A percentile compares a stretch with the other conserved stretches of the same genome.
Evolutionary conservation across 2,888 invertebrate genomes (phyloP).

Genomic region (Hydrotaea diabolus): DNA sequence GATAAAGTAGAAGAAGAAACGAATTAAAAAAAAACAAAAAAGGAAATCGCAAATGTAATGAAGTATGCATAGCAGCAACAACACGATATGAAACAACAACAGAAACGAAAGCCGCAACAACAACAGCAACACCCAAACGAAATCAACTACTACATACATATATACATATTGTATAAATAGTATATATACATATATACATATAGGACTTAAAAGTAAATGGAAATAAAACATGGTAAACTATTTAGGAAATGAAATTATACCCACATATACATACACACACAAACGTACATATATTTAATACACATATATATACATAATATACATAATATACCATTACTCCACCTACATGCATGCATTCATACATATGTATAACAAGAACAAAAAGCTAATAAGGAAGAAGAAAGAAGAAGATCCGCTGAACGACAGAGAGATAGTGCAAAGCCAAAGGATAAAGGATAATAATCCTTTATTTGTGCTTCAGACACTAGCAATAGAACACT

Average conservation of each 20-base stretch:
- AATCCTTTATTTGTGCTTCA: neutral
- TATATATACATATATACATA: neutral
- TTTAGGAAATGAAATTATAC: slow-evolving; percentile 34
- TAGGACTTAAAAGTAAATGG: neutral
- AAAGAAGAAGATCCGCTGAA: neutral
- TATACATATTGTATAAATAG: neutral
- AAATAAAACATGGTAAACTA: slow-evolving; percentile 18
- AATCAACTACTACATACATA: slow-evolving; percentile 14
- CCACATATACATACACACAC: neutral
- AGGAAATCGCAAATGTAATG: slow-evolving; percentile 12
- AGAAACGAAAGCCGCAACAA: slow-evolving; percentile 2
- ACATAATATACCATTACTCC: neutral
- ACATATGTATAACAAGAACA: neutral
- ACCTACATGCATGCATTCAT: slow-evolving; percentile 7
- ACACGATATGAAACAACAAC: neutral
- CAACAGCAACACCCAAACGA: neutral
- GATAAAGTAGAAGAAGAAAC: neutral
- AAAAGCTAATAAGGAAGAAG: neutral
- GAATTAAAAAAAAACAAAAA: neutral
- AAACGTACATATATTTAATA: slow-evolving; percentile 7
- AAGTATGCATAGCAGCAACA: neutral
- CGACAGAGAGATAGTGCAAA: neutral
- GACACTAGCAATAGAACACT: neutral
- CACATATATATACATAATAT: slow-evolving; percentile 22
- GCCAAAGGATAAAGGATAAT: neutral